Evolutionary conservation across 2,888 invertebrate genomes (phyloP).

Genomic region (Masnerella sp.): DNA sequence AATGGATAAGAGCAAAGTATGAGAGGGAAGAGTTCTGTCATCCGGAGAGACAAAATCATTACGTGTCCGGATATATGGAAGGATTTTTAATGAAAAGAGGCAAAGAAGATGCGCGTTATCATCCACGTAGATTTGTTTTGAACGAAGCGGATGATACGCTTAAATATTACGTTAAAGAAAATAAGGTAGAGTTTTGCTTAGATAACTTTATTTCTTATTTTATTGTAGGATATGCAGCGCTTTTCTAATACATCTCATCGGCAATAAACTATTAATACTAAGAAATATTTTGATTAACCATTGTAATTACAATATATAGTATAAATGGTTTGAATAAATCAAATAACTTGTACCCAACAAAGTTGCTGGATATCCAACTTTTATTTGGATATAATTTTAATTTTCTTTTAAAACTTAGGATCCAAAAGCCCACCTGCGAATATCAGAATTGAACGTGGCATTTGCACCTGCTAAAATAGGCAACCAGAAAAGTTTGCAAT

Average conservation of each 20-base stretch:
- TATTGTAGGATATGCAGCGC: conserved; percentile 18
- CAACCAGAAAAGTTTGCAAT: conserved; percentile 88
- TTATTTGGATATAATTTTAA: neutral
- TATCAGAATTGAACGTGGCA: conserved; percentile 90
- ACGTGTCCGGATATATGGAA: conserved; percentile 89
- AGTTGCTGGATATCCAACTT: conserved; percentile 15
- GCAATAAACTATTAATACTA: too few relatives aligned
- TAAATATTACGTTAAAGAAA: conserved; percentile 86
- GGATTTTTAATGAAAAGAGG: conserved; percentile 93
- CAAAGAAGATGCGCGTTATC: conserved; percentile 91
- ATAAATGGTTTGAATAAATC: too few relatives aligned
- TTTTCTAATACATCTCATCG: too few relatives aligned
- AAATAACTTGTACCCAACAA: too few relatives aligned
- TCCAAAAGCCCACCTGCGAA: conserved; percentile 88
- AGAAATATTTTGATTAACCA: too few relatives aligned
- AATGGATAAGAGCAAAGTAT: conserved; percentile 95
- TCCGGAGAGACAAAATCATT: conserved; percentile 86
- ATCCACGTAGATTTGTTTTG: conserved; percentile 89
- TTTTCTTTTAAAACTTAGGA: conserved; percentile 79
- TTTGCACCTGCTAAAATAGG: conserved; percentile 91
- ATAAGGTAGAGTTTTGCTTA: conserved; percentile 68
- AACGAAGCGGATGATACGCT: conserved; percentile 89
- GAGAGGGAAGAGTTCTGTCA: conserved; percentile 91
- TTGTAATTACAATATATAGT: too few relatives aligned
- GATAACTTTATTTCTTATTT: conserved; percentile 4